phyloP scores from a whole-genome alignment of 2,113 vertebrate species.

The Cavia aperea region DNA sequence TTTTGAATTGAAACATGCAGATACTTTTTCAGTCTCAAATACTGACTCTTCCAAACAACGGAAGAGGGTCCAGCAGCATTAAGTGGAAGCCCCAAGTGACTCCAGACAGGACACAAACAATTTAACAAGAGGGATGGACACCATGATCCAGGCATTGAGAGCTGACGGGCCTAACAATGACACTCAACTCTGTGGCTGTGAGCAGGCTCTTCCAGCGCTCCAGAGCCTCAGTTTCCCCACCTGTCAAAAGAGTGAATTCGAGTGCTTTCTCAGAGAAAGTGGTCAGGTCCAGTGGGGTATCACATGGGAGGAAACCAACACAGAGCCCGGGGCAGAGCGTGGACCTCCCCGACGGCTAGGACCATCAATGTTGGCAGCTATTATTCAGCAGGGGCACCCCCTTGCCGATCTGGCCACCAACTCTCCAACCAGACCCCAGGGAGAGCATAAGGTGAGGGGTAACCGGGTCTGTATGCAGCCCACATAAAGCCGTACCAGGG shows the following conservation, averaged over 20 bases:
- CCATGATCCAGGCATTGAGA: no score
- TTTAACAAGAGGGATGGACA: background rate
- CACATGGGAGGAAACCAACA: fast-evolving
- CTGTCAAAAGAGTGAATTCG: background rate
- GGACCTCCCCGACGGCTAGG: fast-evolving
- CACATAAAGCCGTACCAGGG: fast-evolving
- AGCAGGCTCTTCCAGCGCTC: no score
- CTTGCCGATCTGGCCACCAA: background rate
- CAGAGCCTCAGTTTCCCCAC: background rate
- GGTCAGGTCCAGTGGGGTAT: fast-evolving
- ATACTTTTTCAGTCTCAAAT: background rate
- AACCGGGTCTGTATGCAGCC: fast-evolving
- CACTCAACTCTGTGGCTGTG: no score
- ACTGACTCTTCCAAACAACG: background rate
- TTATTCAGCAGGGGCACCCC: background rate
- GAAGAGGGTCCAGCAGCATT: background rate
- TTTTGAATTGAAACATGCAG: background rate
- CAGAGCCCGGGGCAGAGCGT: fast-evolving
- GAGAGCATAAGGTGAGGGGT: no score
- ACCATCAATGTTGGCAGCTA: background rate
- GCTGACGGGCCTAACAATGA: background rate
- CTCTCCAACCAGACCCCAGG: fast-evolving
- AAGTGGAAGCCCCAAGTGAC: background rate
- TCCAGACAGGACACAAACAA: background rate
- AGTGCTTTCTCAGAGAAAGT: background rate